Evolutionary conservation across 2,888 invertebrate genomes (phyloP), one percentile per base, ranked within the genome.

Genomic region (Apamea anceps): DNA sequence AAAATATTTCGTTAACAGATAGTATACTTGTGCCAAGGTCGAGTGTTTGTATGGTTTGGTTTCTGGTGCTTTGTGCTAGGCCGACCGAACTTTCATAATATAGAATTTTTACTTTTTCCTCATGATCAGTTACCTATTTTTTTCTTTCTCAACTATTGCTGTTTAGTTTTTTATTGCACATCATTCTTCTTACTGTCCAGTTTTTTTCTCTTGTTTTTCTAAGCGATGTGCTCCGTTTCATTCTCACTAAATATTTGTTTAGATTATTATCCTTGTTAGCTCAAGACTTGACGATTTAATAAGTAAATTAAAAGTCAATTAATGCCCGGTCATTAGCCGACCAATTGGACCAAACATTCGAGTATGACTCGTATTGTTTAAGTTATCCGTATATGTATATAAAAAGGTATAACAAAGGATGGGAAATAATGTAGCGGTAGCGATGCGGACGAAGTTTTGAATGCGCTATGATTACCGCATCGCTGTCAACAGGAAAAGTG

Each of bases 11-110:
- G 12, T 67, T 13, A 65, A 28, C 25, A 67, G 25, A 25, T 62
- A 28, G 6, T 37, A 77, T 76, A 25, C 62, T 51, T 45, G 18
- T 37, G 28, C 8, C 54, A 87, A 72, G 74, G 81, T 37, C 51
- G 32, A 57, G 1, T 54, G 13, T 42, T 32, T 63, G 12, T n/a
- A 60, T 81, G 54, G 2, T 66, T 37, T 54, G n/a, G 2, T 77
- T 28, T 54, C 18, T 48, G 3, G 32, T 28, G 3, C n/a, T 37
- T 18, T n/a, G 15, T 18, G 5, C 42, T 45, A 25, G 37, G 5
- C 15, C 42, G 13, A 28, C 5, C 18, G 3, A 32, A 32, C 32
- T 32, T 32, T 32, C 2, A 32, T 32, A 32, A 32, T 32, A 32
- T 32, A 32, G 32, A 32, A 32, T 32, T 32, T 32, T 25, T 6